A percentile compares a stretch with the other conserved stretches of the same genome.
These are phyloP conservation scores for Falcunculus frontatus DNA, from an alignment of 2,113 vertebrate species.

Conservation along the genomic window DNA sequence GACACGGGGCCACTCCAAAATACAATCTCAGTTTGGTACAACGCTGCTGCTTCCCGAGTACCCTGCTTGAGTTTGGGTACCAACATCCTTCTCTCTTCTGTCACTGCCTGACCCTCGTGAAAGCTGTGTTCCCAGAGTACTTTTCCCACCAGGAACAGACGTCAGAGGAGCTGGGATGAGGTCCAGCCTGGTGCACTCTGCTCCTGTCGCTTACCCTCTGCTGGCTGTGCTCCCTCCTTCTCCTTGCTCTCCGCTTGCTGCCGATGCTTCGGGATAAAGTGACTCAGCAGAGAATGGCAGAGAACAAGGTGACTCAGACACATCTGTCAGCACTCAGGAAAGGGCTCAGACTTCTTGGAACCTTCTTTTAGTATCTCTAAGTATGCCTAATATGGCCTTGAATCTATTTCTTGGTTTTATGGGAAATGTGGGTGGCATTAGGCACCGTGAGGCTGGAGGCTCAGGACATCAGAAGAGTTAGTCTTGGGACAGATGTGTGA, in stretches of 20 bases:
- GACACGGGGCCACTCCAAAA: neutral
- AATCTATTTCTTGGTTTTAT: neutral
- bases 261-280: neutral
- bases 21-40: neutral
- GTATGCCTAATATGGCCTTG: neutral
- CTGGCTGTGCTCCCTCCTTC: neutral
- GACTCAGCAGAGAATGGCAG: neutral
- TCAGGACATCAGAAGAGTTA: neutral
- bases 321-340: neutral
- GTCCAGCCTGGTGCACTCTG: neutral
- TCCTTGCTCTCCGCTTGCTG: neutral
- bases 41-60: neutral
- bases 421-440: neutral
- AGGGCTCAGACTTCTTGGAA: conserved; percentile 34
- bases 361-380: neutral
- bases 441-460: neutral
- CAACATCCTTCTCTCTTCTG: neutral
- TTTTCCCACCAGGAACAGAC: neutral
- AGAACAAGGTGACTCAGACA: neutral
- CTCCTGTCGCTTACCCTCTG: neutral
- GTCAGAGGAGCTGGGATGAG: neutral
- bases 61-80: neutral
- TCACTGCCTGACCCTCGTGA: neutral
- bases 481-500: neutral
- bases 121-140: neutral